Conservation (phyloP, 1,140 invertebrate genomes). For the Tetraneura akinire region DNA sequence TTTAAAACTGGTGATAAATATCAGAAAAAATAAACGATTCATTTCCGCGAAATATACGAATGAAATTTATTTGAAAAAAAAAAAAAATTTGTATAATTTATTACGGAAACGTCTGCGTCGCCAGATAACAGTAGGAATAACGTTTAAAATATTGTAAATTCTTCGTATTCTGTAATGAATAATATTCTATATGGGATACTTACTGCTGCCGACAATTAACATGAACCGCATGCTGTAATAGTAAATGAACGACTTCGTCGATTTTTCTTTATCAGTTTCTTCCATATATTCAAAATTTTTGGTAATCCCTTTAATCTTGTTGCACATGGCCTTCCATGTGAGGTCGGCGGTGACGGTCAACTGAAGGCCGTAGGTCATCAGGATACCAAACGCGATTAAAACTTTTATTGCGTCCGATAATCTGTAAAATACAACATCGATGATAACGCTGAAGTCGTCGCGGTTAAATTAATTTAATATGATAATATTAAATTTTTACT, state of each 20-base stretch:
- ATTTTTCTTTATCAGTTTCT: background rate
- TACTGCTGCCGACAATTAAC: constrained; percentile 61
- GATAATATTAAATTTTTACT: too few relatives aligned
- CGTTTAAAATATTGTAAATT: too few relatives aligned
- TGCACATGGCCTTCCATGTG: constrained; percentile 60
- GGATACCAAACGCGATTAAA: constrained; percentile 80
- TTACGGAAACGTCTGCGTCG: too few relatives aligned
- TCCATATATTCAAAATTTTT: background rate
- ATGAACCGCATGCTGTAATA: constrained; percentile 52
- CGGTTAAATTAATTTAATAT: too few relatives aligned
- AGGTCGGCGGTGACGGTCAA: constrained; percentile 83
- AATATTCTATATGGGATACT: too few relatives aligned
- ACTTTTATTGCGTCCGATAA: constrained; percentile 75
- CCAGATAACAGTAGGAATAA: too few relatives aligned
- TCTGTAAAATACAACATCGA: constrained; percentile 56
- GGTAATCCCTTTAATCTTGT: constrained; percentile 40
- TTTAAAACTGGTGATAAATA: too few relatives aligned
- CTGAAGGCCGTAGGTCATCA: constrained; percentile 85
- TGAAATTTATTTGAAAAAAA: too few relatives aligned
- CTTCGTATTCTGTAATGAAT: too few relatives aligned
- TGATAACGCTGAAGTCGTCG: background rate
- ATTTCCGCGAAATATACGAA: too few relatives aligned
- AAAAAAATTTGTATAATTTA: too few relatives aligned
- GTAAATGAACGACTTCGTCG: background rate
- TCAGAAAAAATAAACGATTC: too few relatives aligned